Evolutionary conservation across 2,797 vertebrate species (phyloP).

Genomic region (Enteromius fasciolatus): DNA sequence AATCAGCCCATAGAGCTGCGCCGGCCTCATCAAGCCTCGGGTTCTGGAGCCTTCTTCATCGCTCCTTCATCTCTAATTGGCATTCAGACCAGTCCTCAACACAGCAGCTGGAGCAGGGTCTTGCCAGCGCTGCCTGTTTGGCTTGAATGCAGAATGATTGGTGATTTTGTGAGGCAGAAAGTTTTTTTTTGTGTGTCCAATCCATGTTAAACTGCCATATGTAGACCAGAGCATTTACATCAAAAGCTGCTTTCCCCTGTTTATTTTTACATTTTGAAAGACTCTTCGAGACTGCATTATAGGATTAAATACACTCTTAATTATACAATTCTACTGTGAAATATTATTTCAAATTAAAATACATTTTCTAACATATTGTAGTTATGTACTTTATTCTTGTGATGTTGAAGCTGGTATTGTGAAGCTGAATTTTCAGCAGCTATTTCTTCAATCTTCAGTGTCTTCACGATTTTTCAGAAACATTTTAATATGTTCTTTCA

Average conservation of each 20-base stretch:
- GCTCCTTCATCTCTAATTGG: conserved; percentile 45
- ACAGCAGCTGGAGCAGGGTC: conserved; percentile 22
- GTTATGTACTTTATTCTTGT: not conserved
- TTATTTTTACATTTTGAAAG: no score
- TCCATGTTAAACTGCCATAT: not conserved
- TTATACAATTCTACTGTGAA: not conserved
- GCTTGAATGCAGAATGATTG: conserved; percentile 36
- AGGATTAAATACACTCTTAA: not conserved
- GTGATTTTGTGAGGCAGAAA: not conserved
- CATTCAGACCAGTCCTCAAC: conserved; percentile 35
- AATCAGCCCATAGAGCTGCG: conserved; percentile 6
- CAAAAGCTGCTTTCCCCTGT: not conserved
- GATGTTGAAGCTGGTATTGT: not conserved
- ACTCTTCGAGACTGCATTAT: not conserved
- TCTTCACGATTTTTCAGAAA: not conserved
- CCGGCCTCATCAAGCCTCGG: conserved; percentile 20
- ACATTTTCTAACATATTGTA: not conserved
- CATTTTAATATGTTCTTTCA: not conserved
- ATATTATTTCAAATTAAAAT: not conserved
- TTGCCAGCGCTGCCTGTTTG: conserved; percentile 27
- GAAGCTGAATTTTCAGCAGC: not conserved
- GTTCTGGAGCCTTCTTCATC: conserved; percentile 35
- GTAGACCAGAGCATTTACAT: not conserved
- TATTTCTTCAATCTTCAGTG: not conserved
- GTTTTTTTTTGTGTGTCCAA: not conserved